These are phyloP conservation scores for Tenebrio molitor DNA, from an alignment of 1,140 invertebrate genomes.

Conservation along the genomic window DNA sequence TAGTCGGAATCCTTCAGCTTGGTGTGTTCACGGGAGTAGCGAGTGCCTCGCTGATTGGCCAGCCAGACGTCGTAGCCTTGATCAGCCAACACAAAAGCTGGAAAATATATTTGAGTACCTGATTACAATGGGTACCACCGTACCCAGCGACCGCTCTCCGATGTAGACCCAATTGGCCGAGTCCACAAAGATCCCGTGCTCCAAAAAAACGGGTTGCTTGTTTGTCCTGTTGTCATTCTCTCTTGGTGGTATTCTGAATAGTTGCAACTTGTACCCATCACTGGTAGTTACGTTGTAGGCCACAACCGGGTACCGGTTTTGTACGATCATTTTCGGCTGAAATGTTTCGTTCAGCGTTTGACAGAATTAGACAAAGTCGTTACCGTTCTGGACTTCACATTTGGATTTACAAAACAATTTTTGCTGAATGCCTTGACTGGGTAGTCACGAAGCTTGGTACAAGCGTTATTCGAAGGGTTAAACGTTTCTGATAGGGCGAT, in stretches of 20 bases:
- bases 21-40: too few relatives aligned
- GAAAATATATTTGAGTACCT: not conserved
- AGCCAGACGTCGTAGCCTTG: too few relatives aligned
- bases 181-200: not conserved
- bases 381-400: not conserved
- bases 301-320: not conserved
- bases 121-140: not conserved
- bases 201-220: not conserved
- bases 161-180: not conserved
- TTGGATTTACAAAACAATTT: not conserved
- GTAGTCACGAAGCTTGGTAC: not conserved
- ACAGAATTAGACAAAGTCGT: too few relatives aligned
- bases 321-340: not conserved
- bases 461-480: too few relatives aligned
- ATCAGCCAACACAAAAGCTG: too few relatives aligned
- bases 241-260: not conserved
- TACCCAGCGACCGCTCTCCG: not conserved
- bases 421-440: not conserved
- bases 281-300: not conserved
- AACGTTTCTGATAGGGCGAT: too few relatives aligned
- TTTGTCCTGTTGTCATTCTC: not conserved
- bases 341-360: not conserved
- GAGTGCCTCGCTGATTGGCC: too few relatives aligned
- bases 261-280: not conserved
- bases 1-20: too few relatives aligned